Percentiles rank a stretch among this genome's conserved stretches.
phyloP scores from a whole-genome alignment of 2,888 invertebrate genomes.

The Ypsolopha scabrella region DNA sequence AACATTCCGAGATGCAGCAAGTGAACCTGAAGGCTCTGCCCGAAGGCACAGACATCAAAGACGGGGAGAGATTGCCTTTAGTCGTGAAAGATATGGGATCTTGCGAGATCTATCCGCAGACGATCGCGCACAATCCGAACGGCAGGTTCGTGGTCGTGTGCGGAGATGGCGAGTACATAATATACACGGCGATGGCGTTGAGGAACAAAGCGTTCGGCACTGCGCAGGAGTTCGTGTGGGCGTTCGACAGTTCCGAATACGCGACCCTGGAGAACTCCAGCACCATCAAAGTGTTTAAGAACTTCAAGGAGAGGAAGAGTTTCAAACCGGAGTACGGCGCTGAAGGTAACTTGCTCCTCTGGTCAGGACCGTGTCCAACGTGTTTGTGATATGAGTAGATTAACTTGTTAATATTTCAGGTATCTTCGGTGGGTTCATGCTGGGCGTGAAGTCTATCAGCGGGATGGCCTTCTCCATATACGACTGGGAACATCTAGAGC shows the following conservation, averaged over 20 bases:
- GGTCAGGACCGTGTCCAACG: not conserved
- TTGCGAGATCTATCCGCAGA: conserved; percentile 99
- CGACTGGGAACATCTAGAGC: conserved; percentile 95
- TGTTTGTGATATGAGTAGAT: not conserved
- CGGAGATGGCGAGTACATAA: conserved; percentile 99
- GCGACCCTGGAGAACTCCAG: conserved; percentile 91
- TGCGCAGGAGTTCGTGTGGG: conserved; percentile 99
- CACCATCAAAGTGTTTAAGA: conserved; percentile 94
- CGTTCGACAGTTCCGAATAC: conserved; percentile 94
- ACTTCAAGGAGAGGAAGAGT: conserved; percentile 96
- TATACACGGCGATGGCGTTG: conserved; percentile 99
- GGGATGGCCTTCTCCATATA: conserved; percentile 97
- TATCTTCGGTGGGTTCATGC: conserved; percentile 90
- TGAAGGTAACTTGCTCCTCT: conserved; percentile 73
- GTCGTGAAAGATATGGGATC: conserved; percentile 99
- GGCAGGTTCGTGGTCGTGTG: conserved; percentile 95
- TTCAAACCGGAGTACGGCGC: conserved; percentile 98
- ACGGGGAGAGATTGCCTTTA: conserved; percentile 93
- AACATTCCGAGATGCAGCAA: conserved; percentile 98
- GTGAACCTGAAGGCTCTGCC: conserved; percentile 89
- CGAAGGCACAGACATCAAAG: conserved; percentile 83
- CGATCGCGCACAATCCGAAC: conserved; percentile 98
- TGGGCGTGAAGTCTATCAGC: conserved; percentile 92
- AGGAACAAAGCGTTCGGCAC: conserved; percentile 99
- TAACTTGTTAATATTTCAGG: conserved; percentile 47